phyloP scores from a whole-genome alignment of 2,113 vertebrate genomes.

The Recurvirostra avosetta region DNA sequence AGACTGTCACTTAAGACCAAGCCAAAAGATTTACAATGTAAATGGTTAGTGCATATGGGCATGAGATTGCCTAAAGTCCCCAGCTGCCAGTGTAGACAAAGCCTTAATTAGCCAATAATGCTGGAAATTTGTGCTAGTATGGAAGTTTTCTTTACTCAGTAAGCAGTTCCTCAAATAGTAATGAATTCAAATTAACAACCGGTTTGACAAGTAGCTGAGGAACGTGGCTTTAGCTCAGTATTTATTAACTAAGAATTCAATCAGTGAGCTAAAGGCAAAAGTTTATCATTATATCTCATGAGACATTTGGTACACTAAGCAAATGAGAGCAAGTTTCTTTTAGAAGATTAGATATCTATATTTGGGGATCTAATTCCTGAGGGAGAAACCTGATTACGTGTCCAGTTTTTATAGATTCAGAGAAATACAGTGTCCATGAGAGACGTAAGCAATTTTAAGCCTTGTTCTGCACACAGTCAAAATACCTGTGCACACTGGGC shows the following conservation, averaged over 20 bases:
- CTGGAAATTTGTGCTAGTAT: conserved; percentile 36
- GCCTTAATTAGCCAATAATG: conserved; percentile 60
- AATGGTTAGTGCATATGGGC: conserved; percentile 66
- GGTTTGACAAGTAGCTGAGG: background rate
- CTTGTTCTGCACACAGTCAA: background rate
- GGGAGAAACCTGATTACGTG: background rate
- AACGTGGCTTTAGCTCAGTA: background rate
- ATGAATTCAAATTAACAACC: background rate
- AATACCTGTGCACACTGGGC: background rate
- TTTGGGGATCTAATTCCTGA: background rate
- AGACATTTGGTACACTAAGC: background rate
- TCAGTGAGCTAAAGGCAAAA: background rate
- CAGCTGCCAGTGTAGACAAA: conserved; percentile 60
- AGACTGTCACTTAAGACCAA: conserved; percentile 65
- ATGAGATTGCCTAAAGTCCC: conserved; percentile 62
- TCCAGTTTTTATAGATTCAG: background rate
- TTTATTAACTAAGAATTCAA: conserved; percentile 40
- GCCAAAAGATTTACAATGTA: conserved; percentile 71
- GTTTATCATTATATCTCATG: conserved; percentile 18
- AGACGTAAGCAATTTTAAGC: background rate
- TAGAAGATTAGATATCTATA: background rate
- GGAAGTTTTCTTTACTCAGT: conserved; percentile 46
- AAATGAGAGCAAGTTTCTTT: background rate
- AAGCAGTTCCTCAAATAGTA: background rate
- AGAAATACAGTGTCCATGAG: background rate